phyloP scores from a whole-genome alignment of 1,140 invertebrate species.

The Eumaeus atala region DNA sequence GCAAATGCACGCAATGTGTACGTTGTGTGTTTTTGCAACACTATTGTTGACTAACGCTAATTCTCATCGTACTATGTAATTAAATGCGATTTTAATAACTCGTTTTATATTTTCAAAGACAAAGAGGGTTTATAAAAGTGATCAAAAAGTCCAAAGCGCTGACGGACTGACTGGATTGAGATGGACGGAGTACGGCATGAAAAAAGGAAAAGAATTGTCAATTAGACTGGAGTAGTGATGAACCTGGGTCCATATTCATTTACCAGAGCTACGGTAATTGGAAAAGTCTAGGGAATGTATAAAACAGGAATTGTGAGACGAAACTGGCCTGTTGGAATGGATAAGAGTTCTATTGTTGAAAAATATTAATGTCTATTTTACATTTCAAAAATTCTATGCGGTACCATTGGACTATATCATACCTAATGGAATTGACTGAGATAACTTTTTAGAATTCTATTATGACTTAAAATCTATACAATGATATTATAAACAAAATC shows the following conservation, averaged over 20 bases:
- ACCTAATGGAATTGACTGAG: too few species aligned
- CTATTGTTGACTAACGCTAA: conserved; percentile 42
- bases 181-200: conserved; percentile 24
- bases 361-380: too few species aligned
- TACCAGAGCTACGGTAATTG: conserved; percentile 49
- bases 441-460: too few species aligned
- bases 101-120: conserved; percentile 18
- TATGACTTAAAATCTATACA: too few species aligned
- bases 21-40: too few species aligned
- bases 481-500: too few species aligned
- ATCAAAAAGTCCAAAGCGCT: conserved; percentile 1
- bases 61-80: conserved; percentile 35
- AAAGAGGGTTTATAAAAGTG: not conserved
- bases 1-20: conserved; percentile 43
- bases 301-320: too few species aligned
- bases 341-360: too few species aligned
- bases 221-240: conserved; percentile 42
- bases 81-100: conserved; percentile 24
- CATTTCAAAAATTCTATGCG: too few species aligned
- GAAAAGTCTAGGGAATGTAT: conserved; percentile 24
- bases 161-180: conserved; percentile 12
- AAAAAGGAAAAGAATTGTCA: conserved; percentile 38
- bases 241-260: conserved; percentile 40
- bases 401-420: too few species aligned
- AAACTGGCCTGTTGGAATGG: too few species aligned